A percentile compares a stretch with the other conserved stretches of the same genome.
Evolutionary conservation across 2,888 invertebrate genomes (phyloP).

Genomic region (Drosophila engyochracea): DNA sequence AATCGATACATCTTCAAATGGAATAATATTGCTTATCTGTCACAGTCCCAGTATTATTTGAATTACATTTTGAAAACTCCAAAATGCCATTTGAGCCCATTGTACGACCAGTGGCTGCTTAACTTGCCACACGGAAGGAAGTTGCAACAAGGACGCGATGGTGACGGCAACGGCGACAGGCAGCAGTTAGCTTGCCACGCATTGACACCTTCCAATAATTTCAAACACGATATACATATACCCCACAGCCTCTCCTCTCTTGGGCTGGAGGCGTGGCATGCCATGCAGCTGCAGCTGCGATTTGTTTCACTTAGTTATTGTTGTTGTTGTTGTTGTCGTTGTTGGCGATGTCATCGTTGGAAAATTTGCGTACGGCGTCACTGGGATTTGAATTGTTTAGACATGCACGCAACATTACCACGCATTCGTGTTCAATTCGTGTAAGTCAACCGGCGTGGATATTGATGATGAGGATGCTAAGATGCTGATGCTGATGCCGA

Average conservation of each 20-base stretch:
- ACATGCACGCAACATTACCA: slow-evolving; percentile 78
- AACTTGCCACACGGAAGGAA: slow-evolving; percentile 48
- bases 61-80: neutral
- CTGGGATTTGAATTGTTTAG: slow-evolving; percentile 68
- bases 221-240: slow-evolving; percentile 42
- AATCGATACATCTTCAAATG: neutral
- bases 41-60: neutral
- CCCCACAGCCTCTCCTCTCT: neutral
- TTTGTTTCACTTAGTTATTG: slow-evolving; percentile 71
- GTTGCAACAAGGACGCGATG: slow-evolving; percentile 8
- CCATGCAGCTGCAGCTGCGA: slow-evolving; percentile 57
- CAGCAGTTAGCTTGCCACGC: slow-evolving; percentile 52
- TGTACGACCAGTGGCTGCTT: slow-evolving; percentile 33
- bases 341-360: slow-evolving; percentile 32
- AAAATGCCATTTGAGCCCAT: slow-evolving; percentile 24
- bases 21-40: neutral
- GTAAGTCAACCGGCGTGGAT: slow-evolving; percentile 47
- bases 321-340: slow-evolving; percentile 28
- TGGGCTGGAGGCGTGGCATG: slow-evolving; percentile 33
- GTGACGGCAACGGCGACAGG: neutral
- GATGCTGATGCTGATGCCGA: neutral
- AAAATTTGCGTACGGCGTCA: slow-evolving; percentile 68
- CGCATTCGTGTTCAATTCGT: slow-evolving; percentile 50
- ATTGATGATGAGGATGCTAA: slow-evolving; percentile 6
- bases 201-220: slow-evolving; percentile 77